Evolutionary conservation across 2,888 invertebrate species (phyloP).

Genomic region (Drosophila atripex): DNA sequence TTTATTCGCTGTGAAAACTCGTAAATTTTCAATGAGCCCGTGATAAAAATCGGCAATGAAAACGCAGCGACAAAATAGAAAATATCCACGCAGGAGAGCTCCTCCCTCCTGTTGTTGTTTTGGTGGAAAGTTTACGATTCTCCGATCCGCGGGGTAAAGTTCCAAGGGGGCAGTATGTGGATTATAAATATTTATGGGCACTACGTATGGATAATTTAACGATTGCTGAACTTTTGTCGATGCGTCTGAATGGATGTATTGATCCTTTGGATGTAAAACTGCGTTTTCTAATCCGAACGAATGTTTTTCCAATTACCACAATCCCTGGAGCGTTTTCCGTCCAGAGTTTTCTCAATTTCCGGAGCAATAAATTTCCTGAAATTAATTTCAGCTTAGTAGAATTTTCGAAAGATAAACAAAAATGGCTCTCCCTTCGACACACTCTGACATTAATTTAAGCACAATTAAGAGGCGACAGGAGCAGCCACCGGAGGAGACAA

Average conservation of each 20-base stretch:
- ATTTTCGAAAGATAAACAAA: conserved; percentile 40
- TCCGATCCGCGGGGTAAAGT: background rate
- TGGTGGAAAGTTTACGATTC: conserved; percentile 18
- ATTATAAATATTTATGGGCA: conserved; percentile 30
- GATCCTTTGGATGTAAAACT: background rate
- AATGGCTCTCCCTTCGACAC: conserved; percentile 13
- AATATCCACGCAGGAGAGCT: background rate
- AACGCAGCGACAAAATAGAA: conserved; percentile 41
- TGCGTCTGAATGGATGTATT: background rate
- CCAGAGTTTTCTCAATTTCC: conserved; percentile 22
- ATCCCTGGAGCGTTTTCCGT: background rate
- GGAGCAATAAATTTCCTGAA: conserved; percentile 30
- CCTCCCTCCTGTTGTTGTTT: conserved; percentile 5
- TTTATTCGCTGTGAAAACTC: conserved; percentile 57
- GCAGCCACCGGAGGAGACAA: conserved; percentile 1
- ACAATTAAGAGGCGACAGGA: conserved; percentile 45
- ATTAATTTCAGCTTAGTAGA: conserved; percentile 16
- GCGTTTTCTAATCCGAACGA: background rate
- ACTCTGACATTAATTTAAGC: conserved; percentile 28
- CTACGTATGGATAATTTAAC: conserved; percentile 1
- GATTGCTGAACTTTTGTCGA: background rate
- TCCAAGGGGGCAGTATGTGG: conserved; percentile 24
- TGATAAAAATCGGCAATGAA: conserved; percentile 58
- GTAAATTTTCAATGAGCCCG: conserved; percentile 61
- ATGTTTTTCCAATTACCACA: background rate